Conservation (phyloP, 2,888 invertebrate genomes). For the Tenthredo notha region DNA sequence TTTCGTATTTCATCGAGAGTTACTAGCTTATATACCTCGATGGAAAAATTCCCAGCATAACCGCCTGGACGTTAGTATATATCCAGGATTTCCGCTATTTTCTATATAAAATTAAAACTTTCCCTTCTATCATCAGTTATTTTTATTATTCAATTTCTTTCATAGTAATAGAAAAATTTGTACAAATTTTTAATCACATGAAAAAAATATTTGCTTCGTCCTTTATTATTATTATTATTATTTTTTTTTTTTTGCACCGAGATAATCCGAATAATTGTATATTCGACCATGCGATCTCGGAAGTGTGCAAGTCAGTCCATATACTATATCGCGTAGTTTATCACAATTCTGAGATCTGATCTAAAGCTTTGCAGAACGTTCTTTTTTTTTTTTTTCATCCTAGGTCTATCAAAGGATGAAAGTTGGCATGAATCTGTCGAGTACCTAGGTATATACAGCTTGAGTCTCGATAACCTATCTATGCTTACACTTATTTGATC, state of each 20-base stretch:
- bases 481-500: conserved; percentile 11
- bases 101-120: conserved; percentile 13
- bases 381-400: not conserved
- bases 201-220: no score
- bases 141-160: not conserved
- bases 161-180: no score
- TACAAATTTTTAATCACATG: no score
- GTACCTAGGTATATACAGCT: not conserved
- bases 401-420: conserved; percentile 25
- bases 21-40: not conserved
- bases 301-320: not conserved
- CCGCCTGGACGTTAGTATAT: not conserved
- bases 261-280: not conserved
- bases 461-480: conserved; percentile 5
- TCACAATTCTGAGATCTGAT: conserved; percentile 4
- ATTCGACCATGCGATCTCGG: not conserved
- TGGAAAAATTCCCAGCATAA: not conserved
- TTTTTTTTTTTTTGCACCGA: not conserved
- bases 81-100: conserved; percentile 7
- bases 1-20: conserved; percentile 42
- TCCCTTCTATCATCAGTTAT: not conserved
- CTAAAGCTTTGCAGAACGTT: conserved; percentile 8
- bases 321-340: not conserved
- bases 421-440: conserved; percentile 42
- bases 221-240: no score